A percentile compares a stretch with the other conserved stretches of the same genome.
Evolutionary conservation across 1,140 invertebrate genomes (phyloP).

Genomic region (Drosophila burlai): DNA sequence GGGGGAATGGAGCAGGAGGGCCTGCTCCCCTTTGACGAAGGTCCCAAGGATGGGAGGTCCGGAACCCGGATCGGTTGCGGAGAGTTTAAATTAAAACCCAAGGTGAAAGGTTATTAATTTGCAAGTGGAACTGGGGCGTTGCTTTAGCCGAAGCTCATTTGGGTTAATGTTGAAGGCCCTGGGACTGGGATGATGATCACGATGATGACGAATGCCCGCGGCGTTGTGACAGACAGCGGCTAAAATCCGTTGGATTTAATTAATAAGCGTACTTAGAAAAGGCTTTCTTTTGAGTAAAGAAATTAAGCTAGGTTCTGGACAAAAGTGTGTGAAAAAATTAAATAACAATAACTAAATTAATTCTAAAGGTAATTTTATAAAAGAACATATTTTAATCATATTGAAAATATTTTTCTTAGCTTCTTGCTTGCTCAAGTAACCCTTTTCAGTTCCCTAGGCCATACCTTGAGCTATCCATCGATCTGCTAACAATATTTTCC

Average conservation of each 20-base stretch:
- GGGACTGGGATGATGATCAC: constrained; percentile 42
- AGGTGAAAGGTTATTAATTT: constrained; percentile 83
- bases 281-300: neutral
- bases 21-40: constrained; percentile 69
- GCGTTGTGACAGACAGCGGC: constrained; percentile 33
- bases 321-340: neutral
- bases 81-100: constrained; percentile 80
- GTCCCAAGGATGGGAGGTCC: constrained; percentile 45
- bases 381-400: neutral
- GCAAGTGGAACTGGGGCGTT: constrained; percentile 71
- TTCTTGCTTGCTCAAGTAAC: fast-evolving
- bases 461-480: neutral
- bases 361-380: neutral
- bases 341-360: neutral
- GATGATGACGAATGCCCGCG: constrained; percentile 38
- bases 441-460: neutral
- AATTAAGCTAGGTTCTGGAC: too few species aligned
- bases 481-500: neutral
- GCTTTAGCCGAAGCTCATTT: constrained; percentile 59
- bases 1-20: neutral
- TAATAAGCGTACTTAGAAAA: constrained; percentile 23
- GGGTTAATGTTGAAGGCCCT: constrained; percentile 66
- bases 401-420: neutral
- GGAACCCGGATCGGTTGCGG: constrained; percentile 47
- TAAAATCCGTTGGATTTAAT: constrained; percentile 22